A percentile compares a stretch with the other conserved stretches of the same genome.
Conservation (phyloP, 1,140 invertebrate genomes). For the Pectinophora gossypiella region DNA sequence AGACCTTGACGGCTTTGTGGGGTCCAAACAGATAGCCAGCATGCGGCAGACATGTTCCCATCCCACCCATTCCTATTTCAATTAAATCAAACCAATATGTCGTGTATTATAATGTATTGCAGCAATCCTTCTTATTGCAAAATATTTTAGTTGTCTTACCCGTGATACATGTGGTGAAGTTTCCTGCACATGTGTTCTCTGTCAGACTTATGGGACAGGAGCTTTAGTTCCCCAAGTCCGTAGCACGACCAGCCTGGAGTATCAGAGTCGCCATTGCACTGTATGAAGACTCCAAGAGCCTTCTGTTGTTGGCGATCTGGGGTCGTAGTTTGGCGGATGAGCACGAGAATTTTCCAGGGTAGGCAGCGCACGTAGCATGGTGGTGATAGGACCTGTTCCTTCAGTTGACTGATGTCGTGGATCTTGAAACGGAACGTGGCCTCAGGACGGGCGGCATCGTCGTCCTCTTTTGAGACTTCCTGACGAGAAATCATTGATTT, state of each 20-base stretch:
- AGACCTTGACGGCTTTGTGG: no score
- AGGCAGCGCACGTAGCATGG: conserved; percentile 95
- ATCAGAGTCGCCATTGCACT: conserved; percentile 96
- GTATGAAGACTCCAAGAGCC: conserved; percentile 87
- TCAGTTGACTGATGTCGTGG: conserved; percentile 91
- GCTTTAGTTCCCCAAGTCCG: conserved; percentile 91
- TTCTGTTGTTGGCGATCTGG: conserved; percentile 82
- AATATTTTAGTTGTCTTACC: conserved; percentile 49
- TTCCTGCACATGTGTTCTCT: conserved; percentile 85
- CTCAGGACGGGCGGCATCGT: conserved; percentile 94
- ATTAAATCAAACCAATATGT: no score
- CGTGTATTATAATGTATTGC: no score
- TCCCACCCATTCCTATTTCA: no score
- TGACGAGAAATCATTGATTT: conserved; percentile 10
- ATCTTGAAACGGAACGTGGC: conserved; percentile 93
- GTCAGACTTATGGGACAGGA: conserved; percentile 89
- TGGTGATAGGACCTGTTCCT: conserved; percentile 92
- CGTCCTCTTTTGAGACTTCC: conserved; percentile 73
- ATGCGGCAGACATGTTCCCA: no score
- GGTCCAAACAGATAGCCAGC: no score
- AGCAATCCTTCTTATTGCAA: no score
- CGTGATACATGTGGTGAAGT: conserved; percentile 81
- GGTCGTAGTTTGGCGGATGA: conserved; percentile 86
- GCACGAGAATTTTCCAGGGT: conserved; percentile 99
- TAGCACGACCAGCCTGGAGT: conserved; percentile 97